Percentiles rank a stretch among this genome's conserved stretches.
Evolutionary conservation across 2,113 vertebrate genomes (phyloP).

Genomic region (Ochotona curzoniae): DNA sequence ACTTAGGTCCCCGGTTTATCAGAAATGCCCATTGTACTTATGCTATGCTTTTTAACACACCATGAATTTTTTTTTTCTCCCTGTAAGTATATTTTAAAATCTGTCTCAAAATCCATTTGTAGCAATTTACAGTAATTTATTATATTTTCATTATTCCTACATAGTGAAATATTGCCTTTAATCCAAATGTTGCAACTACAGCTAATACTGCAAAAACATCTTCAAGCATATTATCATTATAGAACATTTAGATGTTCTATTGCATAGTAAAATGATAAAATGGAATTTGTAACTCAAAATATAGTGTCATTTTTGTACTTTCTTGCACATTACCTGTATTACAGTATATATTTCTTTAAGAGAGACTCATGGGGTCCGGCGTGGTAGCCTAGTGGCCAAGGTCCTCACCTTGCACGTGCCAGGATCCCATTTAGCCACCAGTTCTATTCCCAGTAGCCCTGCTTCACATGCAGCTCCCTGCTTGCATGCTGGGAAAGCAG

Average conservation of each 20-base stretch:
- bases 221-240: neutral
- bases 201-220: neutral
- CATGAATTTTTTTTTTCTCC: neutral
- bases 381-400: too few species aligned
- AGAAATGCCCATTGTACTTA: neutral
- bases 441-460: too few species aligned
- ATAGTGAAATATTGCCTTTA: constrained; percentile 28
- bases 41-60: neutral
- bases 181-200: neutral
- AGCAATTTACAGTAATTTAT: neutral
- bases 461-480: too few species aligned
- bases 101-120: constrained; percentile 5
- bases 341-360: too few species aligned
- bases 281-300: neutral
- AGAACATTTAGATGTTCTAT: neutral
- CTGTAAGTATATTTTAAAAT: constrained; percentile 27
- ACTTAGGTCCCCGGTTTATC: neutral
- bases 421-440: too few species aligned
- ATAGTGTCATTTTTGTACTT: neutral
- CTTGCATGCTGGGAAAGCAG: too few species aligned
- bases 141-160: neutral
- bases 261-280: neutral
- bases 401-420: too few species aligned
- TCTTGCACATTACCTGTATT: neutral
- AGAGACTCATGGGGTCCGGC: too few species aligned